Conservation (phyloP, 2,797 vertebrate species). For the Onychomys torridus region DNA sequence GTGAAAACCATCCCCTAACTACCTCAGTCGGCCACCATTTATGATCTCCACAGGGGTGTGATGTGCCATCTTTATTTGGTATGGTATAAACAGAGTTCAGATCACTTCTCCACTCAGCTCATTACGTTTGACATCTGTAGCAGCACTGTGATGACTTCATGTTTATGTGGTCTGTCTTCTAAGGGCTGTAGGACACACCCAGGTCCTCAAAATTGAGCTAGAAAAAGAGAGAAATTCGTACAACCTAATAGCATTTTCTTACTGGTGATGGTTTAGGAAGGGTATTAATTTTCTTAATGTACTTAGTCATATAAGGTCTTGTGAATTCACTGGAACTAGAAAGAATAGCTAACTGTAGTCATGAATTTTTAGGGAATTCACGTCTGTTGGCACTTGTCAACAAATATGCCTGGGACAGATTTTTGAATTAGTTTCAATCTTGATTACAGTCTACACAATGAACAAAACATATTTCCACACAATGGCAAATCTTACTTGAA, state of each 20-base stretch:
- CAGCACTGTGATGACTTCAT: neutral
- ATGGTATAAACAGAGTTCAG: neutral
- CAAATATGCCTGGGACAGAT: slow-evolving; percentile 70
- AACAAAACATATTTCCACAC: slow-evolving; percentile 80
- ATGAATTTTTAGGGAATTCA: slow-evolving; percentile 63
- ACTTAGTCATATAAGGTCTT: slow-evolving; percentile 25
- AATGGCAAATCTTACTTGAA: slow-evolving; percentile 77
- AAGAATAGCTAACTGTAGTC: slow-evolving; percentile 27
- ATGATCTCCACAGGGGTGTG: neutral
- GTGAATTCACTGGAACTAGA: slow-evolving; percentile 9
- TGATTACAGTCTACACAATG: slow-evolving; percentile 81
- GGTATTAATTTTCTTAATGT: slow-evolving; percentile 34
- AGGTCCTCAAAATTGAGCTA: neutral
- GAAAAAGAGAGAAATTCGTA: neutral
- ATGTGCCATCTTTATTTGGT: neutral
- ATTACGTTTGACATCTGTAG: neutral
- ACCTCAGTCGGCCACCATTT: neutral
- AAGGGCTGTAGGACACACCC: neutral
- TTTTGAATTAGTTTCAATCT: slow-evolving; percentile 84
- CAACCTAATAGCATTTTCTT: neutral
- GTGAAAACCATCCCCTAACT: neutral
- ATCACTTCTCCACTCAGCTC: neutral
- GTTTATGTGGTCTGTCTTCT: neutral
- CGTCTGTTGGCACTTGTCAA: slow-evolving; percentile 68
- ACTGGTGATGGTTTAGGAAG: neutral